phyloP scores from a whole-genome alignment of 2,113 vertebrate species.

The Heliornis fulica region DNA sequence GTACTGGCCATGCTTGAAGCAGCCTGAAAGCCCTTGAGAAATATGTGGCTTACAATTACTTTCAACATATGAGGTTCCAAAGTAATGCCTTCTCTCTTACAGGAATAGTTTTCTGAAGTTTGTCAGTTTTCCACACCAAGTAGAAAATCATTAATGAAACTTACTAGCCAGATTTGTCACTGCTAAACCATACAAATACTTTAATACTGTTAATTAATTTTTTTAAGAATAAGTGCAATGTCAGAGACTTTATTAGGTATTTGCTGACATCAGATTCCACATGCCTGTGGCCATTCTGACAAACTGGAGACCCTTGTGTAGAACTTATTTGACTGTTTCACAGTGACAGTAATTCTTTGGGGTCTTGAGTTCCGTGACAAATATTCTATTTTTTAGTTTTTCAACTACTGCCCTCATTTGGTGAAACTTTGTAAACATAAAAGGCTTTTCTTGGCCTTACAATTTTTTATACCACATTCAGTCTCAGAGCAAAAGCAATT shows the following conservation, averaged over 20 bases:
- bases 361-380: neutral
- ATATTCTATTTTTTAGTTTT: neutral
- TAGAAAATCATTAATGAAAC: neutral
- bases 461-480: neutral
- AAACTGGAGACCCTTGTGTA: neutral
- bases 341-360: neutral
- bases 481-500: neutral
- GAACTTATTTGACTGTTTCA: neutral
- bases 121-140: neutral
- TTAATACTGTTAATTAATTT: neutral
- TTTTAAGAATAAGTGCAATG: neutral
- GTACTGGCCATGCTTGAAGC: neutral
- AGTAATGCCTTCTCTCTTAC: neutral
- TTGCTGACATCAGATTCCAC: neutral
- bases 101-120: neutral
- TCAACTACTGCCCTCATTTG: neutral
- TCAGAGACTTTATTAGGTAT: neutral
- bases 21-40: neutral
- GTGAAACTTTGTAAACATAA: neutral
- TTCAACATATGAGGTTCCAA: neutral
- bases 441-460: neutral
- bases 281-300: neutral
- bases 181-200: neutral
- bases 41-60: fast-evolving
- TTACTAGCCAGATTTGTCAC: neutral